These are phyloP conservation scores for Oryctes rhinoceros DNA, from an alignment of 1,140 invertebrate species.

Conservation along the genomic window DNA sequence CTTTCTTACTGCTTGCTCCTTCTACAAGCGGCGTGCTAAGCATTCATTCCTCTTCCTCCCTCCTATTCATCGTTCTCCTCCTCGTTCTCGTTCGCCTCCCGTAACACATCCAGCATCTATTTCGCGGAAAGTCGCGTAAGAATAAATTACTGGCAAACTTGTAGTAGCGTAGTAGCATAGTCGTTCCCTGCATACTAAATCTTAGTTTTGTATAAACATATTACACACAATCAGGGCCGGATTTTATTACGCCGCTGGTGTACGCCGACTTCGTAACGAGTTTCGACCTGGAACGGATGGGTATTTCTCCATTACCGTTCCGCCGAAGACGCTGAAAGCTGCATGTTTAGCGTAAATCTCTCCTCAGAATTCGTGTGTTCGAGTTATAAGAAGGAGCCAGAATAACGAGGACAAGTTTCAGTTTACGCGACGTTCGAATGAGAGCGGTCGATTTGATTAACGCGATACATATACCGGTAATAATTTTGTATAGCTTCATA, in stretches of 20 bases:
- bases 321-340: conserved; percentile 8
- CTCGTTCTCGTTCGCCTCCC: neutral
- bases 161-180: conserved; percentile 40
- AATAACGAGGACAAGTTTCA: no score
- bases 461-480: no score
- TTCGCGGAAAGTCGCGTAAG: conserved; percentile 51
- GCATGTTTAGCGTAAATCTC: no score
- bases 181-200: conserved; percentile 52
- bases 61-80: neutral
- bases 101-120: neutral
- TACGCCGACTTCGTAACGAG: conserved; percentile 51
- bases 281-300: conserved; percentile 43
- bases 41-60: neutral
- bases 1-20: neutral
- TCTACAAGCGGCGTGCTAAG: neutral
- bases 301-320: conserved; percentile 45
- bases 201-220: conserved; percentile 55
- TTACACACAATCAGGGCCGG: conserved; percentile 52
- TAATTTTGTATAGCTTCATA: no score
- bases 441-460: no score
- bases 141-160: conserved; percentile 55
- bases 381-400: no score
- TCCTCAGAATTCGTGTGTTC: no score
- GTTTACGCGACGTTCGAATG: no score
- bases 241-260: conserved; percentile 49